phyloP scores from a whole-genome alignment of 2,888 invertebrate species.

The Rhingia campestris region DNA sequence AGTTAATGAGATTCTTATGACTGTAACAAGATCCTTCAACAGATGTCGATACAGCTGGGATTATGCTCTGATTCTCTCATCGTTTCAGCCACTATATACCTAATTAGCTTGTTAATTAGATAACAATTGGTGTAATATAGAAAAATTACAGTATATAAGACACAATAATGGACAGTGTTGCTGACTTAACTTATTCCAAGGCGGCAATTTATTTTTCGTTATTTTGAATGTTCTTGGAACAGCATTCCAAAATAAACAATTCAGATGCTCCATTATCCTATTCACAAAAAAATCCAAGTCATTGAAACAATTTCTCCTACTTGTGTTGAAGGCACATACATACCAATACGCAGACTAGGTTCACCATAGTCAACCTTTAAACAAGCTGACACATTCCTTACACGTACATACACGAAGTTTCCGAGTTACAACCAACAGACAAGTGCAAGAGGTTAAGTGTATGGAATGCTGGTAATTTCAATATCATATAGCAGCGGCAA shows the following conservation, averaged over 20 bases:
- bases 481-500: conserved; percentile 41
- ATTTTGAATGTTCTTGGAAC: too few species aligned
- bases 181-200: too few species aligned
- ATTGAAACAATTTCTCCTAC: neutral
- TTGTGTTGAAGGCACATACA: neutral
- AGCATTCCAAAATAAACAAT: too few species aligned
- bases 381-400: conserved; percentile 18
- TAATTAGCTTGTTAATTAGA: conserved; percentile 67
- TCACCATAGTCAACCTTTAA: conserved; percentile 1
- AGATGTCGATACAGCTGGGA: conserved; percentile 65
- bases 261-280: too few species aligned
- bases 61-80: conserved; percentile 43
- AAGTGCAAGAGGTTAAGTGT: conserved; percentile 29
- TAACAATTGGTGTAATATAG: conserved; percentile 49
- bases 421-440: conserved; percentile 9
- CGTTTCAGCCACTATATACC: conserved; percentile 43
- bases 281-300: neutral
- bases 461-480: conserved; percentile 36
- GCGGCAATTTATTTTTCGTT: too few species aligned
- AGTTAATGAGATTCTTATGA: conserved; percentile 67
- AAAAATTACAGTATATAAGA: neutral
- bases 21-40: conserved; percentile 50
- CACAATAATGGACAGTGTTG: too few species aligned
- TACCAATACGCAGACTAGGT: conserved; percentile 7
- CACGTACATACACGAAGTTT: conserved; percentile 23